Base-by-base conservation (phyloP, 2,797 vertebrate species). In the Parauchenoglanis ngamensis region DNA sequence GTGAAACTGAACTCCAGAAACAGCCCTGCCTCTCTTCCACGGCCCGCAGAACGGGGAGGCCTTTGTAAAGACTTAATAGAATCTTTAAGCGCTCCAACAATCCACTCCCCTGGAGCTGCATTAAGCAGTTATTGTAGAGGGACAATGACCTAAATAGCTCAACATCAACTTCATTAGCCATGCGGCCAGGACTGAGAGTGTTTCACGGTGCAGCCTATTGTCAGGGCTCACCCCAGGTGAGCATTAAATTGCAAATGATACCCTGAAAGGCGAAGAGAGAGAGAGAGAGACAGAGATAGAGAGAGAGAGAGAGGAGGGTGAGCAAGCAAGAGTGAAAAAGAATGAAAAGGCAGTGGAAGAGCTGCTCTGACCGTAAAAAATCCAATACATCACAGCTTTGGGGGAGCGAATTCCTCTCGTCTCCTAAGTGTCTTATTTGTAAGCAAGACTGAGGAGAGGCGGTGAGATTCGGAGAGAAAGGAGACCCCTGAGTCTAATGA, bases 231-330 rank as follows among this genome's bases (percentile, higher is more conserved):
- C 97, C 96, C 97, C 97, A 98, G 98, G 98, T 99, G 98, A 98
- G 97, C 98, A 99, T 99, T 99, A 98, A 98, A 97, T 99, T 99
- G 98, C 98, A 99, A 99, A 99, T 98, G 97, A 98, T 96, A 97
- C 95, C 92, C 96, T 98, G 96, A 97, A 98, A 98, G 95, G 96
- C 93, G 86, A 92, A 93, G 94, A 93, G 93, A 92, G 95, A 93
- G 94, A 94, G 93, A 13, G 86, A 77, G 85, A 87, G 90, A 88
- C 87, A 81, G 91, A 90, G 90, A 92, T 92, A 92, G 95, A 92
- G 93, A 92, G 94, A 95, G 94, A 92, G 93, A 95, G 94, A 95
- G 95, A 88, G 93, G 90, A 93, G 93, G 90, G 94, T 94, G 94
- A 92, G 93, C 92, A 93, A 93, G 92, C 92, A 93, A 94, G 93